Base-by-base conservation (phyloP, 2,888 invertebrate species). In the Drosophila setosimentum region DNA sequence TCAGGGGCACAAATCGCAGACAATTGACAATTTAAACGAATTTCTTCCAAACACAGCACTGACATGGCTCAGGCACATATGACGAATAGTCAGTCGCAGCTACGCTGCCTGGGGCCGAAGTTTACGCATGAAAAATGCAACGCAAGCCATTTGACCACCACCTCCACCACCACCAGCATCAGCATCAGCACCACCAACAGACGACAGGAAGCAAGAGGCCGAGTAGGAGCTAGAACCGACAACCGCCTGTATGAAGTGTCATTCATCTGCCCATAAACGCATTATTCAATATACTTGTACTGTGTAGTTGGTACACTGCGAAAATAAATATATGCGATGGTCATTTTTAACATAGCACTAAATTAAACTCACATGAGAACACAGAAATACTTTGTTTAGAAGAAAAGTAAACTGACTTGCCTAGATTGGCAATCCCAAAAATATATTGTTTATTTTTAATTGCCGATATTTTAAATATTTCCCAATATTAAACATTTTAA, bases 221-320 rank as follows among this genome's bases (percentile, higher is more conserved):
- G 27, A 27, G 51, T 54, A 70, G 35, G 65, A 53, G 76, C 76
- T 80, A 76, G 82, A 79, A 68, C 80, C 74, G 78, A 75, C 82
- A 81, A 77, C 76, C 82, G 84, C 86, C 87, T 89, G 90, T 87
- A 91, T 91, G 91, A 91, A 91, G 91, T 91, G 92, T 92, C 92
- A 91, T 91, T 92, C 92, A 92, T 92, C 91, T 91, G 90, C 81
- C 83, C 89, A 91, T 90, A 92, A 91, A 92, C 89, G 92, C 92
- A 92, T 91, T 92, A 91, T 91, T 92, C 91, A 91, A 90, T 91
- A 90, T 86, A 78, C 74, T 62, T 72, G 67, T 30, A 68, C 65
- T 48, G 18, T 37, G 57, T 50, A n/a, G 27, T 8, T 55, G 37
- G 4, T 55, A 55, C 55, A 55, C 55, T 55, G 55, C 1, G 1